Conservation (phyloP, 2,113 vertebrate genomes). For the Rhinoptilus africanus region DNA sequence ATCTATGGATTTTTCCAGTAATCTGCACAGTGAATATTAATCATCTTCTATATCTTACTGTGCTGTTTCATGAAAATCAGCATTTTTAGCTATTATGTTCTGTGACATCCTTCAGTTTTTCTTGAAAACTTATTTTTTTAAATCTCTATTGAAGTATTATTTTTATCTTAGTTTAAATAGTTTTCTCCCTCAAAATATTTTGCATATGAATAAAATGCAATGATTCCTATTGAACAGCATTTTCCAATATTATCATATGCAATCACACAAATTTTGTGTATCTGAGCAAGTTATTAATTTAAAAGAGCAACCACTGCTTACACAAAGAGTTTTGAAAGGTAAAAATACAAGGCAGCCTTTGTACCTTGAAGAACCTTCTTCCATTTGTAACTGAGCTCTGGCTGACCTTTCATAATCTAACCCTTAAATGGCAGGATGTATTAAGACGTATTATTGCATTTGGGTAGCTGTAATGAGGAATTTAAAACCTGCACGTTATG, state of each 20-base stretch:
- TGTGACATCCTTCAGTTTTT: background rate
- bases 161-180: background rate
- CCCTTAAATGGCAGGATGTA: background rate
- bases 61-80: background rate
- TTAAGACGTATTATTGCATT: background rate
- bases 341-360: background rate
- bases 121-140: background rate
- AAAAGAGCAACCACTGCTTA: background rate
- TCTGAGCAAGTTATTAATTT: background rate
- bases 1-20: background rate
- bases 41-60: background rate
- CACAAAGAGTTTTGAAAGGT: background rate
- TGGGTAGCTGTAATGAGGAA: background rate
- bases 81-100: background rate
- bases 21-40: slow-evolving; percentile 14
- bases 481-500: background rate
- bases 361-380: background rate
- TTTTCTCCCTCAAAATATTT: background rate
- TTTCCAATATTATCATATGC: background rate
- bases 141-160: background rate
- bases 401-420: background rate
- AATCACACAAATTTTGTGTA: background rate
- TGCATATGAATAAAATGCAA: background rate
- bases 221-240: background rate
- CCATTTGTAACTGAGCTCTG: background rate